Conservation (phyloP, 2,888 invertebrate genomes). For the Malthinus flaveolus region DNA sequence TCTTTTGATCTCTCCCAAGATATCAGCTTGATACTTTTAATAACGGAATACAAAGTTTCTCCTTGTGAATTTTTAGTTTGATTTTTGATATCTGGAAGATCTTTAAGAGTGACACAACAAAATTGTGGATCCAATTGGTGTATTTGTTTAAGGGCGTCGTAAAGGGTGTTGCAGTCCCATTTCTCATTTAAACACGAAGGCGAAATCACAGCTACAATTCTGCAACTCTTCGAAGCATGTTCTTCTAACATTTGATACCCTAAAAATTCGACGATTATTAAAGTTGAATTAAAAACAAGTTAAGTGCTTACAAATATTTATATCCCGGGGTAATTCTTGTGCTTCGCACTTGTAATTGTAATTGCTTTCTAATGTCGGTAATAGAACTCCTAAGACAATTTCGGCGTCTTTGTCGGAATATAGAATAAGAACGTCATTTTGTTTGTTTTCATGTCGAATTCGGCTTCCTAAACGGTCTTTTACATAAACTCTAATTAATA, state of each 20-base stretch:
- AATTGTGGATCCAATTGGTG: slow-evolving; percentile 46
- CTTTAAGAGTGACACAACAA: slow-evolving; percentile 53
- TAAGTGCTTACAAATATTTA: slow-evolving; percentile 40
- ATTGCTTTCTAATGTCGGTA: slow-evolving; percentile 65
- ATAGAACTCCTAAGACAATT: slow-evolving; percentile 63
- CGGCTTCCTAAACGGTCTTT: slow-evolving; percentile 57
- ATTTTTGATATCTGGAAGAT: slow-evolving; percentile 48
- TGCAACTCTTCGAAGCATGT: slow-evolving; percentile 57
- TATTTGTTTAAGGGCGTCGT: slow-evolving; percentile 55
- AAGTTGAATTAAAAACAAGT: background rate
- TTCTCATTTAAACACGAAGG: slow-evolving; percentile 54
- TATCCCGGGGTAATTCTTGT: slow-evolving; percentile 47
- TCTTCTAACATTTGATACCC: slow-evolving; percentile 63
- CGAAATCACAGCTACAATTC: slow-evolving; percentile 57
- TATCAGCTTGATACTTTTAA: slow-evolving; percentile 57
- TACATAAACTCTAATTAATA: slow-evolving; percentile 54
- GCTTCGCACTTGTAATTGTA: slow-evolving; percentile 67
- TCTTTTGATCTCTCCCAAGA: slow-evolving; percentile 53
- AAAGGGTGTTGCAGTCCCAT: slow-evolving; percentile 55
- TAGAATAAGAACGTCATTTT: slow-evolving; percentile 68
- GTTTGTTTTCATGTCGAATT: slow-evolving; percentile 59
- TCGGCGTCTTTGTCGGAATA: slow-evolving; percentile 67
- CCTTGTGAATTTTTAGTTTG: slow-evolving; percentile 55
- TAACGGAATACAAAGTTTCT: slow-evolving; percentile 56
- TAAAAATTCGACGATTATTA: slow-evolving; percentile 43